Conservation (phyloP, 2,113 vertebrate species). For the Pipa parva region DNA sequence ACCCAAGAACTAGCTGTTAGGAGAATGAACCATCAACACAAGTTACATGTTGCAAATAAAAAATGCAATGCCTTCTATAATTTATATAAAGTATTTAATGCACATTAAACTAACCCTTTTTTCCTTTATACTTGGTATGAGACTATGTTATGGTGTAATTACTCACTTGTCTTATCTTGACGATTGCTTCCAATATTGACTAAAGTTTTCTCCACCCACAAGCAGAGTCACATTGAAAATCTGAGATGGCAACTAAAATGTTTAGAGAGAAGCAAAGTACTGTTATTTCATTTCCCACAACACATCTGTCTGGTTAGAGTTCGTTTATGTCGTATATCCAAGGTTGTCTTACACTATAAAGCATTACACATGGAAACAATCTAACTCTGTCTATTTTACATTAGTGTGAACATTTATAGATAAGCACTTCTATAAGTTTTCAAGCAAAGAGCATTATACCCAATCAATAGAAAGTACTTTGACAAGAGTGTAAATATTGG, state of each 20-base stretch:
- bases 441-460: too few species aligned
- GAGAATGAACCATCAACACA: constrained; percentile 15
- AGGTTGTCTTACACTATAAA: too few species aligned
- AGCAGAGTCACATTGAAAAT: background rate
- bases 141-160: constrained; percentile 3
- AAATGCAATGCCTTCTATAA: background rate
- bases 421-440: too few species aligned
- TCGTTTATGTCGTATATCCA: too few species aligned
- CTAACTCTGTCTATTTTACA: too few species aligned
- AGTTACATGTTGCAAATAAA: constrained; percentile 4
- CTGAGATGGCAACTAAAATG: constrained; percentile 5
- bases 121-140: constrained; percentile 26
- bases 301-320: too few species aligned
- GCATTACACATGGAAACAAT: too few species aligned
- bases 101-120: constrained; percentile 20
- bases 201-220: background rate
- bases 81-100: constrained; percentile 9
- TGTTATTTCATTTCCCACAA: too few species aligned
- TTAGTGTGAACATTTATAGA: too few species aligned
- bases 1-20: constrained; percentile 41
- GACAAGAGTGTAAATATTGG: too few species aligned
- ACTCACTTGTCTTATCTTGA: background rate
- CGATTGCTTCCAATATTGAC: background rate
- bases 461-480: too few species aligned
- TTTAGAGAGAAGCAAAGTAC: constrained; percentile 23